Evolutionary conservation across 2,888 invertebrate genomes (phyloP), one percentile per base, ranked within the genome.

Genomic region (Thelaira solivaga): DNA sequence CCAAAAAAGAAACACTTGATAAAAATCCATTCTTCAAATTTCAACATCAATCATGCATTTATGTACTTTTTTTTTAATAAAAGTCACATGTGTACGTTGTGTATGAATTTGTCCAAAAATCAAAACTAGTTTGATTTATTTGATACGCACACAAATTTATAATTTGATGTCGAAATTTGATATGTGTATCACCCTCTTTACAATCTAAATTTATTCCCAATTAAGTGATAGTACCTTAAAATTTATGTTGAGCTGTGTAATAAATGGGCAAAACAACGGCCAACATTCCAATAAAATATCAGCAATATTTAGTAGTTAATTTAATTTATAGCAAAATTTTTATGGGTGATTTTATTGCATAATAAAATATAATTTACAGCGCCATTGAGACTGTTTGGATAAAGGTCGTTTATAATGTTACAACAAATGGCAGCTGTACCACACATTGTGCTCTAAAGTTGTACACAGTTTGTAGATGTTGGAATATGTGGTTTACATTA

Each of bases 321-420:
- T 88, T 89, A 89, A 89, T 89, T 89, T 89, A 89, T 89, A 88
- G 87, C 88, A 85, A 86, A 87, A 87, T 88, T 89, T 89, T 89
- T 89, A 89, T 89, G 89, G 88, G 85, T 87, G 88, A 89, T 88
- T 89, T 89, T 89, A 89, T 89, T 89, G 88, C 88, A 89, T 88
- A 89, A 86, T 89, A 89, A 89, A 88, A 89, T 86, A 89, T 89
- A 89, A 89, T 89, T 89, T 89, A 89, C 86, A 86, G 87, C 88
- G 85, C 85, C 85, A 86, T 86, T 85, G 87, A 86, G 86, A 86
- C 85, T 72, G 36, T 72, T 13, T 41, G 80, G 51, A 78, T 71
- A 72, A 67, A 69, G 74, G 75, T 69, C 76, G 72, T 72, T 74
- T 76, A 73, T 75, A 78, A 62, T 69, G 71, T 59, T 71, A 64